These are phyloP conservation scores for Atopsyche davidsoni DNA, from an alignment of 1,140 invertebrate species.

Conservation along the genomic window DNA sequence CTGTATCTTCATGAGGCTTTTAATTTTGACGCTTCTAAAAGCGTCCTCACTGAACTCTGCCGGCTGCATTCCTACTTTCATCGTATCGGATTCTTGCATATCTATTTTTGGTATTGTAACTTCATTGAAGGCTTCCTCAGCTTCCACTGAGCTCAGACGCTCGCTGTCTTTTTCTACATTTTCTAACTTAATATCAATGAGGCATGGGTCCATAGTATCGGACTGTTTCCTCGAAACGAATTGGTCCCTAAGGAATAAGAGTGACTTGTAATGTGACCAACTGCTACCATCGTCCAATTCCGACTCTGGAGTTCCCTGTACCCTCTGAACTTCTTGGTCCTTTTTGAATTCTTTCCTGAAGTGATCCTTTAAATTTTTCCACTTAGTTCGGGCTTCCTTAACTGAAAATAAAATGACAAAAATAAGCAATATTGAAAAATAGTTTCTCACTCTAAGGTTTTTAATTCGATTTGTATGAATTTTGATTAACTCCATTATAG, in stretches of 20 bases:
- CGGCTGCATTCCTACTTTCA: background rate
- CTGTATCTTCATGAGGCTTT: slow-evolving; percentile 16
- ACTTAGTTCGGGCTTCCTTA: slow-evolving; percentile 16
- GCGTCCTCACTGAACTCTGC: background rate
- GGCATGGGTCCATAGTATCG: background rate
- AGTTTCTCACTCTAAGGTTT: too few relatives aligned
- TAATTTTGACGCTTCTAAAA: slow-evolving; percentile 10
- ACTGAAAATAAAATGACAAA: slow-evolving; percentile 7
- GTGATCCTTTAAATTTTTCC: slow-evolving; percentile 18
- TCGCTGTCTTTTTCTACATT: background rate
- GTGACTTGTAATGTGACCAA: slow-evolving; percentile 14
- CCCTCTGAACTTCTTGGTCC: slow-evolving; percentile 6
- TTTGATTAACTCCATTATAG: too few relatives aligned
- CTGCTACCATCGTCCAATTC: background rate
- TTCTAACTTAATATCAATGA: background rate
- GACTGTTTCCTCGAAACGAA: background rate
- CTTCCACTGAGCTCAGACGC: background rate
- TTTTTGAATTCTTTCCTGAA: slow-evolving; percentile 15
- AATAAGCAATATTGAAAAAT: too few relatives aligned
- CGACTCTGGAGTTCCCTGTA: slow-evolving; percentile 1
- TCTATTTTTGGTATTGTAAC: background rate
- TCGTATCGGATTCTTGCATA: background rate
- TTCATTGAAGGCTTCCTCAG: too few relatives aligned
- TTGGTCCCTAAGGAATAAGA: slow-evolving; percentile 14
- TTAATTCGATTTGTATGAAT: too few relatives aligned